Evolutionary conservation across 2,888 invertebrate species (phyloP), one percentile per base, ranked within the genome.

Genomic region (Gymnoscelis rufifasciata): DNA sequence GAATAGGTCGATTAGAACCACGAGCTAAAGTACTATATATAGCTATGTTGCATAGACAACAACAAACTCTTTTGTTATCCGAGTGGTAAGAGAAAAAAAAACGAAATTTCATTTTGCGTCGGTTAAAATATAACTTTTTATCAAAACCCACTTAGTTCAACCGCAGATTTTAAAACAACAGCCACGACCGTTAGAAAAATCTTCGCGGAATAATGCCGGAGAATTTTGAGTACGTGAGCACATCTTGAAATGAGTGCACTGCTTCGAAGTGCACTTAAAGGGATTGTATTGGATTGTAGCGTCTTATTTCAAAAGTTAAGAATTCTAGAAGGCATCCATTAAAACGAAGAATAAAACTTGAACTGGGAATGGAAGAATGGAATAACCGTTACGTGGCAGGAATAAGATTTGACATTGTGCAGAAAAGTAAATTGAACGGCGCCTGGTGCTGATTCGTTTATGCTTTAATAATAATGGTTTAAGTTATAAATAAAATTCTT

Each of bases 201-300:
- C 29, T 19, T 38, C 19, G 15, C 46, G 33, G 10, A 43, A 48
- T 24, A 43, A 24, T 48, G 40, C 36, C 41, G 19, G 11, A 42
- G 28, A 42, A 44, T 44, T 39, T 38, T 50, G 49, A 38, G 38
- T 43, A 45, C 49, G 41, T 45, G 37, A 50, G 39, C 24, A 45
- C 42, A 42, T 50, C 41, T 45, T 27, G 26, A 45, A 45, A 50
- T 50, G 38, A 49, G 44, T 33, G 49, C 36, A 39, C 35, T 44
- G 45, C 41, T 44, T 38, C 15, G 38, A 50, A 41, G 44, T 50
- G 45, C 49, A 45, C 49, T 50, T 45, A 42, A 36, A 41, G 44
- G 24, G 38, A 44, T 44, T 44, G 49, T 49, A 50, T 50, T 42
- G 45, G 41, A 50, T 42, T 50, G 37, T 44, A 33, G 44, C 35